Conservation (phyloP, 1,140 invertebrate species). For the Macrobrachium nipponense region DNA sequence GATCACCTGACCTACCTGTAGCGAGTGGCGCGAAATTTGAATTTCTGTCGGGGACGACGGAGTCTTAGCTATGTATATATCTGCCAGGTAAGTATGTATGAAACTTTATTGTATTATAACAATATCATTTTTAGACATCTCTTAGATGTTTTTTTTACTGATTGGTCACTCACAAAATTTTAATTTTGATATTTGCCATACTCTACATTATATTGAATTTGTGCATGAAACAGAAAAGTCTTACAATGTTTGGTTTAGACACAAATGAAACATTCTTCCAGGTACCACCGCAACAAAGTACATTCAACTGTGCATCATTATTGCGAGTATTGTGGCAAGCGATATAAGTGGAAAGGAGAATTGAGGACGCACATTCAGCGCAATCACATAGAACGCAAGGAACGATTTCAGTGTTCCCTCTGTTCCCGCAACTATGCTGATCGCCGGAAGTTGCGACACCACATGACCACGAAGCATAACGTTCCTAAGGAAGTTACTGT, state of each 20-base stretch:
- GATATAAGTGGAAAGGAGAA: conserved; percentile 49
- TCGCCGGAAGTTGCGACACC: conserved; percentile 18
- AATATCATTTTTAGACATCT: too few species aligned
- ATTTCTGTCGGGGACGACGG: too few species aligned
- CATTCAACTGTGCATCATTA: conserved; percentile 36
- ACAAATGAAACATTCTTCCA: neutral
- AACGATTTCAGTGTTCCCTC: conserved; percentile 24
- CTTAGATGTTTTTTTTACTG: too few species aligned
- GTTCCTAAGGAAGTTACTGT: neutral
- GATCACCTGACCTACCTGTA: too few species aligned
- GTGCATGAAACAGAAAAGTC: neutral
- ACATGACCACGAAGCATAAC: conserved; percentile 27
- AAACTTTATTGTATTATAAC: too few species aligned
- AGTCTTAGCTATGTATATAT: too few species aligned
- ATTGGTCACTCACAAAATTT: too few species aligned
- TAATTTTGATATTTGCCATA: too few species aligned
- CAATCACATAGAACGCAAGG: conserved; percentile 19
- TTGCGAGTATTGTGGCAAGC: conserved; percentile 34
- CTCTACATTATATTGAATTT: too few species aligned
- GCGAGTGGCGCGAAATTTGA: too few species aligned
- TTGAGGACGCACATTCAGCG: conserved; percentile 31
- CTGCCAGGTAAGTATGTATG: too few species aligned
- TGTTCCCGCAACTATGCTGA: conserved; percentile 39
- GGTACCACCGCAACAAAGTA: conserved; percentile 49
- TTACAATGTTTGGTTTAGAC: neutral